Conservation (phyloP, 2,888 invertebrate genomes). For the Cryptocheilus praepositus region DNA sequence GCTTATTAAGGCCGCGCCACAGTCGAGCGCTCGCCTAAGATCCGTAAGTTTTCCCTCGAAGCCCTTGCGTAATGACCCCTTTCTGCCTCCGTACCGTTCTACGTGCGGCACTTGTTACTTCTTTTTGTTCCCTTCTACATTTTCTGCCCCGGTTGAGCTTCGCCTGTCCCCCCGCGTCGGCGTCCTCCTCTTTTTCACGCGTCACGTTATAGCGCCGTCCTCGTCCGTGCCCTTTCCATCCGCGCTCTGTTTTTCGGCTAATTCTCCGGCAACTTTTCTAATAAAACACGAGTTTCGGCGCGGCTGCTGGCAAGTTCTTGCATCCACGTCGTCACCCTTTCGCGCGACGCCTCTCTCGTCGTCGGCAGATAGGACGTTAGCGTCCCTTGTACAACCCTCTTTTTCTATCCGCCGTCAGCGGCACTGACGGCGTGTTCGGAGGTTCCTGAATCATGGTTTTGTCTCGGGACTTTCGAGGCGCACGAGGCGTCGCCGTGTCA, state of each 20-base stretch:
- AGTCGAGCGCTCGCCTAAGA: slow-evolving; percentile 41
- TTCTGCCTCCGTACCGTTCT: slow-evolving; percentile 34
- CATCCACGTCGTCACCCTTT: slow-evolving; percentile 9
- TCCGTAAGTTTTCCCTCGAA: slow-evolving; percentile 53
- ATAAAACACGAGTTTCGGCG: slow-evolving; percentile 61
- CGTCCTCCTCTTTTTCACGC: not conserved
- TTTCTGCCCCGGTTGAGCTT: not conserved
- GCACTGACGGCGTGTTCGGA: too few species aligned
- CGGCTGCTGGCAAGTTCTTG: slow-evolving; percentile 40
- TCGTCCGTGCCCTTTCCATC: slow-evolving; percentile 18
- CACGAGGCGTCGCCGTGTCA: too few species aligned
- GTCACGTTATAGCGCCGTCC: not conserved
- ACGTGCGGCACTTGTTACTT: not conserved
- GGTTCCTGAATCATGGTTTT: too few species aligned
- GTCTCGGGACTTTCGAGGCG: too few species aligned
- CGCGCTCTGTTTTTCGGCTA: slow-evolving; percentile 50
- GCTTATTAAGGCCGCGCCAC: slow-evolving; percentile 62
- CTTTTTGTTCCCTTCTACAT: slow-evolving; percentile 11
- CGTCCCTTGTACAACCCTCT: not conserved
- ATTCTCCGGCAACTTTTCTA: slow-evolving; percentile 61
- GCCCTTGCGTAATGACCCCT: slow-evolving; percentile 53
- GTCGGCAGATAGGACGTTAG: not conserved
- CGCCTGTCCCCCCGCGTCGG: slow-evolving; percentile 5
- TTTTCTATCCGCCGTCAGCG: too few species aligned
- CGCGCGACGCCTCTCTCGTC: not conserved